Evolutionary conservation across 2,113 vertebrate genomes (phyloP).

Genomic region (Podarcis muralis): DNA sequence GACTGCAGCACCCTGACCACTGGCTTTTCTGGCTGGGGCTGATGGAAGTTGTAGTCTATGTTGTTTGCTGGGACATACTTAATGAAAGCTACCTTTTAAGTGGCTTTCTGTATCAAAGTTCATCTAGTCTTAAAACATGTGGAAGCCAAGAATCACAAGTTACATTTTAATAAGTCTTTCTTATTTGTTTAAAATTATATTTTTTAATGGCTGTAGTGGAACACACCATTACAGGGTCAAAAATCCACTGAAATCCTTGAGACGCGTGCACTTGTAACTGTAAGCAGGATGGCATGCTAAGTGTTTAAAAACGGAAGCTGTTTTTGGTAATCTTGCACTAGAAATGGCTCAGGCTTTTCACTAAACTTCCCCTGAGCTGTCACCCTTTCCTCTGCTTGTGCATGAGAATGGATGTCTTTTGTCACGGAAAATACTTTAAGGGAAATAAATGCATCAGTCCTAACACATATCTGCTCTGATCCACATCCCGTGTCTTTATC

Average conservation of each 20-base stretch:
- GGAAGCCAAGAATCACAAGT: conserved; percentile 10
- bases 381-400: background rate
- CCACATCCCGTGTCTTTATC: background rate
- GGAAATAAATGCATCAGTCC: background rate
- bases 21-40: too few species aligned
- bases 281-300: background rate
- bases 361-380: background rate
- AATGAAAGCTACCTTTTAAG: conserved; percentile 10
- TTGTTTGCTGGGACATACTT: background rate
- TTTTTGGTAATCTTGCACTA: conserved; percentile 11
- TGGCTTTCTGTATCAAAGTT: conserved; percentile 34
- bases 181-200: background rate
- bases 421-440: background rate
- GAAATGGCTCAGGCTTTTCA: background rate
- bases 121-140: background rate
- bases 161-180: background rate
- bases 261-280: background rate
- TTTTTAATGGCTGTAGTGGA: background rate
- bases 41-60: background rate
- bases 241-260: conserved; percentile 8
- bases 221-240: background rate
- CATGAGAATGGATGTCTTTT: background rate
- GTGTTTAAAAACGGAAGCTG: background rate
- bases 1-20: too few species aligned
- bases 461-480: background rate